phyloP scores from a whole-genome alignment of 2,888 invertebrate species.

The Halictus ligatus region DNA sequence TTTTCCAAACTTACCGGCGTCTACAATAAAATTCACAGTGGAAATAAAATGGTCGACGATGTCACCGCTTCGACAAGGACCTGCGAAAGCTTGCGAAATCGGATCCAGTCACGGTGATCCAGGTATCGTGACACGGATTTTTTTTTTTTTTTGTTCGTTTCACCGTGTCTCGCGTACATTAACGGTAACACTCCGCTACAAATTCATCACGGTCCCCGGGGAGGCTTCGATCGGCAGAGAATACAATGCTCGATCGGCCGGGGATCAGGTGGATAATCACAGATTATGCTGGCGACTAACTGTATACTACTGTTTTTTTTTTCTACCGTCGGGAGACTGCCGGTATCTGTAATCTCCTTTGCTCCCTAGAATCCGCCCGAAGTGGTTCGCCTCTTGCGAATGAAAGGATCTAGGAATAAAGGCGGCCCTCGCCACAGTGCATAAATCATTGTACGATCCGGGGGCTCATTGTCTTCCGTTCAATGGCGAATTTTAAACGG shows the following conservation, averaged over 20 bases:
- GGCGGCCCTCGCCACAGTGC: slow-evolving; percentile 1
- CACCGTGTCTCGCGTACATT: slow-evolving; percentile 43
- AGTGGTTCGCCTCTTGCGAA: slow-evolving; percentile 44
- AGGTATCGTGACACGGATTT: slow-evolving; percentile 52
- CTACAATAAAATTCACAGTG: too few relatives aligned
- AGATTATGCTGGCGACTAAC: slow-evolving; percentile 72
- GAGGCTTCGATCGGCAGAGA: slow-evolving; percentile 42
- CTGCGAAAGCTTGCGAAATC: not conserved
- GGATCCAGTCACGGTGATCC: slow-evolving; percentile 40
- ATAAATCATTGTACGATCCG: slow-evolving; percentile 16
- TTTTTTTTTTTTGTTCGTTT: too few relatives aligned
- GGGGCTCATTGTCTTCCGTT: slow-evolving; percentile 13
- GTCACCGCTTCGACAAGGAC: too few relatives aligned
- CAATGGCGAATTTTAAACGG: slow-evolving; percentile 7
- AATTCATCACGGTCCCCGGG: slow-evolving; percentile 70
- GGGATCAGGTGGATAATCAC: slow-evolving; percentile 76
- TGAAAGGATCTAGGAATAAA: slow-evolving; percentile 39
- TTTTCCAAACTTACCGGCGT: too few relatives aligned
- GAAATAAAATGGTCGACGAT: too few relatives aligned
- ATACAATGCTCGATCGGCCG: slow-evolving; percentile 68
- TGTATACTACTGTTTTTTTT: slow-evolving; percentile 63
- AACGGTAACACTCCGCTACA: slow-evolving; percentile 60
- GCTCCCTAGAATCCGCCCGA: slow-evolving; percentile 38
- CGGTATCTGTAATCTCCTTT: slow-evolving; percentile 30
- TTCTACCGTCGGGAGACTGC: slow-evolving; percentile 36